Evolutionary conservation across 2,113 vertebrate genomes (phyloP), one percentile per base, ranked within the genome.

Genomic region (Varanus komodoensis): DNA sequence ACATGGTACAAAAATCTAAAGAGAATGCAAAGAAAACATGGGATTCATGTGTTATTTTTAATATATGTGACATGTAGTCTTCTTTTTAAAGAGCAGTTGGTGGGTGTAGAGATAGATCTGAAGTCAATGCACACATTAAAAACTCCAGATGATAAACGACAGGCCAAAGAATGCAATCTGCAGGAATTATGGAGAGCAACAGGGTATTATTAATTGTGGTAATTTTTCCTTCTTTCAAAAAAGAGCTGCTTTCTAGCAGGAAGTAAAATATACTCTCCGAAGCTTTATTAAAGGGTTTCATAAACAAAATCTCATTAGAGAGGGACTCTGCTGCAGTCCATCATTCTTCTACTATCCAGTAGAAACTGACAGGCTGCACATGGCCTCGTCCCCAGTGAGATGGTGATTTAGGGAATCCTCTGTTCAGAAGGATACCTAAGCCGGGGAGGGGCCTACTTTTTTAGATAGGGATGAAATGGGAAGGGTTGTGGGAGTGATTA

Each of bases 31-130:
- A 89, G 93, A 96, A 96, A 95, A 92, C 89, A 96, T 95, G 93
- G 96, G 88, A 95, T 96, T 96, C 90, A 93, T 93, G 95, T 95
- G 81, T 93, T 96, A 92, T 95, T 96, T 96, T 96, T 88, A 90
- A 93, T 94, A 95, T 88, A 92, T 82, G 93, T 34, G 86, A 95
- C 95, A 93, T 85, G 85, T 95, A 92, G 93, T 95, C 94, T 89
- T 80, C 84, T 92, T 93, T 93, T 94, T 94, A 79, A 96, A 96
- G 87, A 92, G 88, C 34, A 90, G 86, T 64, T 87, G 94, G 68
- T 1, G 91, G 91, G 94, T 93, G 79, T 91, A 88, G 87, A 92
- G 92, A 86, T 92, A 74, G 84, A 93, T 92, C 57, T 87, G 90
- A 80, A 94, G 92, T 92, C 95, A 89, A 81, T 82, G 93, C 84